Conservation (phyloP, 2,888 invertebrate genomes). For the Diaphora mendica region DNA sequence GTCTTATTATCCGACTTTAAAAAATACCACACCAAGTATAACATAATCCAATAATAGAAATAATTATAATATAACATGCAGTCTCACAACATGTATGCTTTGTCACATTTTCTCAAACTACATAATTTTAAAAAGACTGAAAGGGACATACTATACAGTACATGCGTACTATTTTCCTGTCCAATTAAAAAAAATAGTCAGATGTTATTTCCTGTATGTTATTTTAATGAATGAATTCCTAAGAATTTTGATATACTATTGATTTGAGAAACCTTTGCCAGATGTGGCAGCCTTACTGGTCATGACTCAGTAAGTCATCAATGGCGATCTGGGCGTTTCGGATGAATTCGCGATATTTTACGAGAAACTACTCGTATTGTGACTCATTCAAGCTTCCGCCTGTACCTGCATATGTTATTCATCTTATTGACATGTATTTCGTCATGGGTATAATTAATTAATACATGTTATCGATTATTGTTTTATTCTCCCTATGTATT, state of each 20-base stretch:
- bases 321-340: constrained; percentile 38
- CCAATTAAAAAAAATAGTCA: neutral
- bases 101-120: neutral
- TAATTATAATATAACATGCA: neutral
- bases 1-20: neutral
- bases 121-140: neutral
- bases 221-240: neutral
- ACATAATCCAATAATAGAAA: neutral
- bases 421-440: constrained; percentile 39
- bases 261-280: neutral
- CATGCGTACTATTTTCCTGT: neutral
- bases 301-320: constrained; percentile 51
- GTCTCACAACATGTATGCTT: neutral
- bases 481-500: neutral
- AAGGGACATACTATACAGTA: neutral
- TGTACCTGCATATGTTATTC: constrained; percentile 45
- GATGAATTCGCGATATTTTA: constrained; percentile 59
- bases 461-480: neutral
- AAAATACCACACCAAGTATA: neutral
- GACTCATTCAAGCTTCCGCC: constrained; percentile 51
- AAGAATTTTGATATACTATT: neutral
- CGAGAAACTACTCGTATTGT: constrained; percentile 49
- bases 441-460: constrained; percentile 8
- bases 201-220: neutral
- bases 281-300: constrained; percentile 36